Evolutionary conservation across 2,888 invertebrate species (phyloP).

Genomic region (Willowsia nigromaculata): DNA sequence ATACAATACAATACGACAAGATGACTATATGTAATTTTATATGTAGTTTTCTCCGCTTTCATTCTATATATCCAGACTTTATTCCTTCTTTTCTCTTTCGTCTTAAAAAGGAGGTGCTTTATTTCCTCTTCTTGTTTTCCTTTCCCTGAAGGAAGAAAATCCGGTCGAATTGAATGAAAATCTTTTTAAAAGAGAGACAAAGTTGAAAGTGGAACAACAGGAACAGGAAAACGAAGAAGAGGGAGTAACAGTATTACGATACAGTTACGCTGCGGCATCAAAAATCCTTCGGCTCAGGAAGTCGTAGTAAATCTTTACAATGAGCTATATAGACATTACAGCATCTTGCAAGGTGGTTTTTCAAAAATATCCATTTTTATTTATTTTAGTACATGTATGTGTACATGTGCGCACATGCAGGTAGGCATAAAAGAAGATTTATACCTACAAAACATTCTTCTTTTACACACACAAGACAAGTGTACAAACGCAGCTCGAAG

Average conservation of each 20-base stretch:
- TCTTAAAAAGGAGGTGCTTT: conserved; percentile 45
- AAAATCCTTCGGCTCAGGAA: conserved; percentile 32
- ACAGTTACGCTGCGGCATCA: conserved; percentile 26
- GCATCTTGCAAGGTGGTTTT: background rate
- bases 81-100: background rate
- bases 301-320: conserved; percentile 38
- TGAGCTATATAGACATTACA: background rate
- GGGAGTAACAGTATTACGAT: background rate
- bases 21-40: background rate
- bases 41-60: background rate
- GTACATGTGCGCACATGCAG: background rate
- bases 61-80: background rate
- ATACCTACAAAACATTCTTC: background rate
- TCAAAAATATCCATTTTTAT: conserved; percentile 31
- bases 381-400: conserved; percentile 3
- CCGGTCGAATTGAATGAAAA: conserved; percentile 58
- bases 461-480: background rate
- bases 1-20: background rate
- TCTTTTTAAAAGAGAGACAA: conserved; percentile 35
- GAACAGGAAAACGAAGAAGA: background rate
- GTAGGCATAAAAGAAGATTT: background rate
- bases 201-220: conserved; percentile 41
- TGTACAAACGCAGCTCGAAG: background rate
- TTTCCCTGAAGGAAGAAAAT: conserved; percentile 60
- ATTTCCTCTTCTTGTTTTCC: conserved; percentile 55